Conservation (phyloP, 2,888 invertebrate species). For the Scaptomyza parva region DNA sequence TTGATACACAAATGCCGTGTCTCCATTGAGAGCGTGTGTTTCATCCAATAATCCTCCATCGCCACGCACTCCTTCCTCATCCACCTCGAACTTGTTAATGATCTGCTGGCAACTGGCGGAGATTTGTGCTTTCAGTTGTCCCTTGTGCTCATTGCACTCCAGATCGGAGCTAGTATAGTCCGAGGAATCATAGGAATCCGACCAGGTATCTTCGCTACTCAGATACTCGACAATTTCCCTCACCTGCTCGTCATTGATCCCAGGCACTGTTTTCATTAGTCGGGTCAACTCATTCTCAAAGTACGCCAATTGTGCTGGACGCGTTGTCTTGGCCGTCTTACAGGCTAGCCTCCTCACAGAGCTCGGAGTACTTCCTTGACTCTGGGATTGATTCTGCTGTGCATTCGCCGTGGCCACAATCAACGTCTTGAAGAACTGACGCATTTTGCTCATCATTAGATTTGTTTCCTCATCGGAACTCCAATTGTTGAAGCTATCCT, state of each 20-base stretch:
- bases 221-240: slow-evolving; percentile 96
- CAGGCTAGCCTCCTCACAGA: slow-evolving; percentile 63
- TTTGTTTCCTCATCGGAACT: slow-evolving; percentile 97
- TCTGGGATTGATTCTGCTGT: slow-evolving; percentile 84
- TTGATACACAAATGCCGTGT: slow-evolving; percentile 94
- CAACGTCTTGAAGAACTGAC: slow-evolving; percentile 96
- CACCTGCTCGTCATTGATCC: slow-evolving; percentile 95
- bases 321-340: slow-evolving; percentile 85
- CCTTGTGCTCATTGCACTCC: slow-evolving; percentile 88
- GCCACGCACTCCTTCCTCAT: slow-evolving; percentile 86
- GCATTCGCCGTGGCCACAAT: slow-evolving; percentile 88
- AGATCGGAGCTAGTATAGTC: slow-evolving; percentile 96
- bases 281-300: slow-evolving; percentile 95
- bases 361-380: slow-evolving; percentile 71
- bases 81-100: slow-evolving; percentile 92
- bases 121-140: slow-evolving; percentile 92
- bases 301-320: slow-evolving; percentile 94
- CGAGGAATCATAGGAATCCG: slow-evolving; percentile 96
- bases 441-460: slow-evolving; percentile 97
- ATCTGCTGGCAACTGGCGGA: slow-evolving; percentile 95
- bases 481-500: slow-evolving; percentile 97
- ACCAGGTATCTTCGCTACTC: slow-evolving; percentile 97
- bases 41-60: slow-evolving; percentile 86
- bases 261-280: slow-evolving; percentile 96
- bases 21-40: slow-evolving; percentile 87